phyloP scores from a whole-genome alignment of 2,113 vertebrate species.

The Felis chaus region DNA sequence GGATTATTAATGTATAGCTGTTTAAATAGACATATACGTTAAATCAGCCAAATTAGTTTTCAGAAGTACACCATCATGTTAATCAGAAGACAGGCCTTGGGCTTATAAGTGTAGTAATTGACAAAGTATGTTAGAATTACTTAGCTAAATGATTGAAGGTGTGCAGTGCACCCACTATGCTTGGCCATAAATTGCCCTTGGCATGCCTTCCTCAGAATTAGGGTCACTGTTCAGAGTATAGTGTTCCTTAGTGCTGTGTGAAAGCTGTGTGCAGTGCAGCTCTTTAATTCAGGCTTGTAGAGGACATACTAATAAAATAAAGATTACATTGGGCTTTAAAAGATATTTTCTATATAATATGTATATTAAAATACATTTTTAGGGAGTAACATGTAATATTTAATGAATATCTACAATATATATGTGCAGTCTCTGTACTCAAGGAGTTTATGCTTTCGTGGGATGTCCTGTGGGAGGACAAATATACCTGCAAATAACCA shows the following conservation, averaged over 20 bases:
- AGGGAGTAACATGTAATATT: neutral
- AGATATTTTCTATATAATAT: neutral
- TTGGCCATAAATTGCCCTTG: constrained; percentile 23
- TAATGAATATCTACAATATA: neutral
- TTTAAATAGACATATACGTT: constrained; percentile 12
- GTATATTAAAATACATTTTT: neutral
- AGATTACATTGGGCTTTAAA: neutral
- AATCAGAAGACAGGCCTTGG: neutral
- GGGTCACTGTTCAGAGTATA: neutral
- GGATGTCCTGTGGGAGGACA: neutral
- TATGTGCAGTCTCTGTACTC: neutral
- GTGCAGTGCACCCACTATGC: neutral
- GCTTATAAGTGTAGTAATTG: neutral
- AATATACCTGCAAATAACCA: neutral
- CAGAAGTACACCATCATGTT: neutral
- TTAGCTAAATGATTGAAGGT: neutral
- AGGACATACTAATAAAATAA: constrained; percentile 32
- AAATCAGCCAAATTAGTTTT: neutral
- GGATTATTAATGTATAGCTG: neutral
- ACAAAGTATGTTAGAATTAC: constrained; percentile 20
- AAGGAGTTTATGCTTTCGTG: neutral
- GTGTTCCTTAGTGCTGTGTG: constrained; percentile 35
- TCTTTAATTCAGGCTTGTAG: neutral
- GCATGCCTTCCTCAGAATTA: neutral
- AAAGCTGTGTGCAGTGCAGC: neutral